Evolutionary conservation across 1,140 invertebrate genomes (phyloP).

Genomic region (Megalonaias nervosa): DNA sequence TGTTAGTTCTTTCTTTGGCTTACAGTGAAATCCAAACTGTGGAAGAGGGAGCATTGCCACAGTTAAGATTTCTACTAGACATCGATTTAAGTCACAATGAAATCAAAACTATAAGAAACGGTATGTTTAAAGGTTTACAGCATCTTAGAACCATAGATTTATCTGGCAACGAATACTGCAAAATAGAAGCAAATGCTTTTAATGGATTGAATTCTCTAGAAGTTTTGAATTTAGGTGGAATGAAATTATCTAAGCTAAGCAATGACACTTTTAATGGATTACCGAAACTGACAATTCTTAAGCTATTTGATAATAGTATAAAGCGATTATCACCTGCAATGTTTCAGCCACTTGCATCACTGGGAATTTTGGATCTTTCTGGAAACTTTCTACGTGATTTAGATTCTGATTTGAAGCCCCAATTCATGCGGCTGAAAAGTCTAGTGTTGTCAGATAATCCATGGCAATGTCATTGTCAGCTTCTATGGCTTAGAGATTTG

Average conservation of each 20-base stretch:
- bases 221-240: slow-evolving; percentile 26
- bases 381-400: slow-evolving; percentile 17
- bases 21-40: slow-evolving; percentile 18
- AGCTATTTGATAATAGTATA: slow-evolving; percentile 22
- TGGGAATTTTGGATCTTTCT: slow-evolving; percentile 20
- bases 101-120: slow-evolving; percentile 1
- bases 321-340: slow-evolving; percentile 15
- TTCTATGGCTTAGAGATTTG: slow-evolving; percentile 31
- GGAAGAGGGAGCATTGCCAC: slow-evolving; percentile 14
- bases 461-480: slow-evolving; percentile 30
- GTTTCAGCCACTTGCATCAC: neutral
- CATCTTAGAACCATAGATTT: slow-evolving; percentile 22
- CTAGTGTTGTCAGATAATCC: slow-evolving; percentile 27
- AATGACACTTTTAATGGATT: slow-evolving; percentile 7
- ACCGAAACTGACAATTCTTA: slow-evolving; percentile 10
- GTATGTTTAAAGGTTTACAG: slow-evolving; percentile 20
- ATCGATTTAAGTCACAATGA: slow-evolving; percentile 21
- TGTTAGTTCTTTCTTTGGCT: slow-evolving; percentile 11
- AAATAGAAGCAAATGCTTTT: slow-evolving; percentile 22
- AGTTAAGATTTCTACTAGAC: neutral
- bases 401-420: slow-evolving; percentile 19
- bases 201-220: slow-evolving; percentile 10
- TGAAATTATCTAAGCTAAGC: slow-evolving; percentile 17
- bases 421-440: slow-evolving; percentile 18
- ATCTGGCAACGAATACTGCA: slow-evolving; percentile 27